Conservation (phyloP, 2,113 vertebrate species). For the Cardinalis cardinalis region DNA sequence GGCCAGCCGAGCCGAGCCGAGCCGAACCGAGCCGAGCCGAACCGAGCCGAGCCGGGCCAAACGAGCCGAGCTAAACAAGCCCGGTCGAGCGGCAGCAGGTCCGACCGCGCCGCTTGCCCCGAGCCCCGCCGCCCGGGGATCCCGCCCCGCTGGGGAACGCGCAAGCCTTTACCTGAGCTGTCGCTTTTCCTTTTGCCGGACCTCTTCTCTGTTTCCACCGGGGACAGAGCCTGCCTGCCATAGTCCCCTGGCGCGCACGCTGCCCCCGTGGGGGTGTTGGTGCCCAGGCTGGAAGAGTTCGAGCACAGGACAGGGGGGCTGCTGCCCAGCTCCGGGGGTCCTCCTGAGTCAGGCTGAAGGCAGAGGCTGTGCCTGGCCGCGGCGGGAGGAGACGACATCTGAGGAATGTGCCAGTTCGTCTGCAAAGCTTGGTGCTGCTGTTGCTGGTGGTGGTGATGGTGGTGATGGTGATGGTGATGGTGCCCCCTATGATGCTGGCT, state of each 20-base stretch:
- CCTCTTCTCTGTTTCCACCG: constrained; percentile 92
- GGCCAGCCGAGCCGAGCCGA: background rate
- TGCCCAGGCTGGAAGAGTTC: constrained; percentile 85
- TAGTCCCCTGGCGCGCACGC: constrained; percentile 90
- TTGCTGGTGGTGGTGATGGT: constrained; percentile 84
- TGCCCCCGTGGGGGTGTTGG: constrained; percentile 84
- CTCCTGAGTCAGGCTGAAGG: constrained; percentile 84
- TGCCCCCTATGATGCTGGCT: constrained; percentile 84
- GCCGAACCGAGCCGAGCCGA: background rate
- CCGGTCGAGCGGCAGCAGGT: background rate
- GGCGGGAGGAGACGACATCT: constrained; percentile 80
- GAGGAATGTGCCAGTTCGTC: constrained; percentile 88
- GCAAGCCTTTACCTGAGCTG: constrained; percentile 86
- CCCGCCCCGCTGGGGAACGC: background rate
- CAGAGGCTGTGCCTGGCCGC: constrained; percentile 84
- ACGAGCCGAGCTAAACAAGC: background rate
- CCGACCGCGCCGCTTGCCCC: background rate
- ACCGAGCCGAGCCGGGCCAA: background rate
- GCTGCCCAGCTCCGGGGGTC: constrained; percentile 84
- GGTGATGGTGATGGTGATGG: constrained; percentile 78
- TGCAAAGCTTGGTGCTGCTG: constrained; percentile 86
- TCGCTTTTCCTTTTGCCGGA: constrained; percentile 92
- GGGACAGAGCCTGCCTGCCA: constrained; percentile 90
- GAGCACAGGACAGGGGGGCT: constrained; percentile 88
- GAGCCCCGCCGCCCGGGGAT: background rate